Conservation (phyloP, 2,113 vertebrate genomes). For the Megalops atlanticus region DNA sequence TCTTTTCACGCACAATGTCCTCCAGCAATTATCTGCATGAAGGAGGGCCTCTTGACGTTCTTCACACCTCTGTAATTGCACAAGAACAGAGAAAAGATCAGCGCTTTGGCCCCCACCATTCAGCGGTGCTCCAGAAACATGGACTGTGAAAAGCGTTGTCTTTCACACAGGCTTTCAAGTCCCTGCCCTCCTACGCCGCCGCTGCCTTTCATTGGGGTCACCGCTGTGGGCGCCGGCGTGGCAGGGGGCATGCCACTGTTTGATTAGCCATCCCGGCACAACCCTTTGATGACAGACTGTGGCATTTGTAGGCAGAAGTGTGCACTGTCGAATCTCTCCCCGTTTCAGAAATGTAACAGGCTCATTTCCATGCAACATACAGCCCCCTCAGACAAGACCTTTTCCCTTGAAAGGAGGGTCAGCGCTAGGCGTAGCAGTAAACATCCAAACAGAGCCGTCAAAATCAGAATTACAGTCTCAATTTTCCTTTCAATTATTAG, state of each 20-base stretch:
- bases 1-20: conserved; percentile 25
- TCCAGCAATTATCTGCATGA: conserved; percentile 40
- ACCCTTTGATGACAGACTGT: conserved; percentile 36
- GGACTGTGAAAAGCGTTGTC: conserved; percentile 7
- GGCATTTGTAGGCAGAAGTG: conserved; percentile 39
- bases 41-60: conserved; percentile 26
- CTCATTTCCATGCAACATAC: conserved; percentile 32
- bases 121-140: conserved; percentile 10
- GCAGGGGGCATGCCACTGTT: conserved; percentile 12
- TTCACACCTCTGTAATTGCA: conserved; percentile 50
- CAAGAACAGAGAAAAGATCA: conserved; percentile 30
- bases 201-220: neutral
- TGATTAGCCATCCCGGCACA: conserved; percentile 35
- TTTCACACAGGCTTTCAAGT: conserved; percentile 28
- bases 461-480: conserved; percentile 3
- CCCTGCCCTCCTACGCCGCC: neutral
- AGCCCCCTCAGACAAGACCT: neutral
- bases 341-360: conserved; percentile 34
- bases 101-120: conserved; percentile 23
- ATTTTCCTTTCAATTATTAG: neutral
- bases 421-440: neutral
- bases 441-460: conserved; percentile 18
- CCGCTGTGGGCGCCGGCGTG: neutral
- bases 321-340: conserved; percentile 18
- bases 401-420: conserved; percentile 22